Base-by-base conservation (phyloP, 2,797 vertebrate species). In the Mastacembelus armatus region DNA sequence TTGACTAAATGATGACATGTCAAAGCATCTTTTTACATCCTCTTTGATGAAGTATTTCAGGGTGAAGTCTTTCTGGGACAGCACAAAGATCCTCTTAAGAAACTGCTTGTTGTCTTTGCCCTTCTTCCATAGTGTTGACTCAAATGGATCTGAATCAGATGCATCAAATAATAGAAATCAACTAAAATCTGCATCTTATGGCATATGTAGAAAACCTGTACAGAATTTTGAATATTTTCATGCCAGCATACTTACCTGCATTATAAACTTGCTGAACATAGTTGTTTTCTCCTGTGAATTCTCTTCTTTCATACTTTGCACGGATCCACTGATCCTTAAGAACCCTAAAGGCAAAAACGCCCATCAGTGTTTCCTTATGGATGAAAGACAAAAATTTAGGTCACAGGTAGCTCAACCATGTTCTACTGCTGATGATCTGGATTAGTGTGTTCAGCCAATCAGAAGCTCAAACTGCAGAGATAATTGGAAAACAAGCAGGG, bases 251-350 rank as follows among this genome's bases (percentile, higher is more conserved):
- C 24, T 16, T 71, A 97, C 96, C 96, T 91, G 92, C 74, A 24
- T n/a, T 81, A 50, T 93, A 89, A 30, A 69, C 58, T 60, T 78
- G 71, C 27, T 88, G 90, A 51, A 74, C 70, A 42, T 60, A 45
- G 38, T 60, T 61, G 54, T 7, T 88, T 60, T 92, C 91, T 40
- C 87, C 92, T 10, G 90, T 92, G 88, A 97, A 98, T 77, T 97
- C 96, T 71, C 79, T 87, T 77, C 95, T 92, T 73, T 97, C 95
- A 55, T 98, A 98, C 80, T 97, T 98, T 57, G 96, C 94, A 70
- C 94, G 92, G 79, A 97, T 96, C 96, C 96, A 97, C 9, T 98
- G 96, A 62, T 97, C 94, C 76, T 84, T 96, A 80, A 98, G 94
- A 80, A 96, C 93, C 52, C 96, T 97, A 83, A 69, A 66, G 81